Evolutionary conservation across 2,113 vertebrate genomes (phyloP).

Genomic region (Enhydra lutris): DNA sequence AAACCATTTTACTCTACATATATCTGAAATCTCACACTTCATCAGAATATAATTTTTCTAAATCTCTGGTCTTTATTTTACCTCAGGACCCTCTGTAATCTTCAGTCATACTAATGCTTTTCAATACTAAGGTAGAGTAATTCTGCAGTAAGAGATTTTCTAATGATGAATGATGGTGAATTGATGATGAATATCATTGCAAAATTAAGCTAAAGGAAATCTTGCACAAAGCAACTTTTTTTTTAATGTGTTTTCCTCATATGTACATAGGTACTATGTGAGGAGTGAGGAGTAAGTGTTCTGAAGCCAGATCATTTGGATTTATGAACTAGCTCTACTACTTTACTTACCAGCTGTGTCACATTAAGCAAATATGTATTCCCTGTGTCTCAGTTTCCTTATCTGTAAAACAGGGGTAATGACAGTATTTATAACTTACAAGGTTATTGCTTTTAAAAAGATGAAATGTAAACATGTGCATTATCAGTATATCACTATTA

Average conservation of each 20-base stretch:
- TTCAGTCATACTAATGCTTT: not conserved
- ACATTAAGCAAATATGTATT: not conserved
- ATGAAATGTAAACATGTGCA: not conserved
- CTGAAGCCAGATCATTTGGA: not conserved
- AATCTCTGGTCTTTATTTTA: slow-evolving; percentile 8
- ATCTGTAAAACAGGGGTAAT: not conserved
- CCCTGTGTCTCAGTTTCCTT: not conserved
- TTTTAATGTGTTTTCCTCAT: not conserved
- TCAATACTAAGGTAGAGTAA: not conserved
- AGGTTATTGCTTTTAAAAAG: not conserved
- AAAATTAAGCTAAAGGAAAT: not conserved
- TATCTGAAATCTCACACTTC: slow-evolving; percentile 14
- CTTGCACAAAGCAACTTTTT: not conserved
- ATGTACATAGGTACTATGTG: not conserved
- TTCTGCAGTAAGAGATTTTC: not conserved
- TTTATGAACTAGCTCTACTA: not conserved
- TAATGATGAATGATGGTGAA: not conserved
- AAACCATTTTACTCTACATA: not conserved
- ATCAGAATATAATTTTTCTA: slow-evolving; percentile 6
- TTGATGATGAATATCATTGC: not conserved
- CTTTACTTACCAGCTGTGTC: not conserved
- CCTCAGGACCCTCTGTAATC: not conserved
- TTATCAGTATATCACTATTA: not conserved
- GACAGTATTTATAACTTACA: not conserved
- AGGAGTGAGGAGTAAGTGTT: not conserved